Conservation (phyloP, 1,140 invertebrate genomes). For the Trichomalopsis sarcophagae region DNA sequence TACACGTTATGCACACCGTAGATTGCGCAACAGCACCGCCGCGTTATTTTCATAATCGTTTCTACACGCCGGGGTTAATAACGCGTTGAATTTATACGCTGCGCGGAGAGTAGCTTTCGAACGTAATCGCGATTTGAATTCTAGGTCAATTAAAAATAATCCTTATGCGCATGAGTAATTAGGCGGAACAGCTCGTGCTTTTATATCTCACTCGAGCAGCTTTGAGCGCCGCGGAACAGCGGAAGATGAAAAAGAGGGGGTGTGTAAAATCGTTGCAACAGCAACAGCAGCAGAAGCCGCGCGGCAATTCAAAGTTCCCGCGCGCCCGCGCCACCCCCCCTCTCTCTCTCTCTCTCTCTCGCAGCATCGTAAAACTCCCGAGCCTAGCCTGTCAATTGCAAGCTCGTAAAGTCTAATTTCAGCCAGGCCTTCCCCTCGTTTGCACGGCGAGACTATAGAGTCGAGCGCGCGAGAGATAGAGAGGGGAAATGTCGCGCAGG, state of each 20-base stretch:
- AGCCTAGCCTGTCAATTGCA: slow-evolving; percentile 8
- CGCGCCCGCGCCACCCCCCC: background rate
- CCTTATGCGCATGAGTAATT: too few species aligned
- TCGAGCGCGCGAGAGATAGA: too few species aligned
- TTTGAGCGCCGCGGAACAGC: background rate
- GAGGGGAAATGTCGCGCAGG: background rate
- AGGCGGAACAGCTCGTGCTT: too few species aligned
- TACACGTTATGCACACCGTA: background rate
- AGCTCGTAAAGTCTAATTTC: slow-evolving; percentile 4
- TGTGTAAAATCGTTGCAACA: background rate
- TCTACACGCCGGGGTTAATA: background rate
- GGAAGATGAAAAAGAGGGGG: background rate
- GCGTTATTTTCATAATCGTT: background rate
- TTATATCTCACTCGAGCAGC: too few species aligned
- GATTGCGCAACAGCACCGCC: background rate
- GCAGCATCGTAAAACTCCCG: slow-evolving; percentile 20
- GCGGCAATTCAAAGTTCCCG: slow-evolving; percentile 25
- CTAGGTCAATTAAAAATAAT: slow-evolving; percentile 10
- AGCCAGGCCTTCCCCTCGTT: background rate
- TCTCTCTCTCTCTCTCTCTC: too few species aligned
- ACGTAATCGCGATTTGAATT: background rate
- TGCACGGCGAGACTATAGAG: background rate
- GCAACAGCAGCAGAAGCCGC: background rate
- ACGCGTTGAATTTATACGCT: background rate
- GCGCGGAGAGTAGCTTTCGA: background rate